These are phyloP conservation scores for Coenonympha glycerion DNA, from an alignment of 2,888 invertebrate species.

Conservation along the genomic window DNA sequence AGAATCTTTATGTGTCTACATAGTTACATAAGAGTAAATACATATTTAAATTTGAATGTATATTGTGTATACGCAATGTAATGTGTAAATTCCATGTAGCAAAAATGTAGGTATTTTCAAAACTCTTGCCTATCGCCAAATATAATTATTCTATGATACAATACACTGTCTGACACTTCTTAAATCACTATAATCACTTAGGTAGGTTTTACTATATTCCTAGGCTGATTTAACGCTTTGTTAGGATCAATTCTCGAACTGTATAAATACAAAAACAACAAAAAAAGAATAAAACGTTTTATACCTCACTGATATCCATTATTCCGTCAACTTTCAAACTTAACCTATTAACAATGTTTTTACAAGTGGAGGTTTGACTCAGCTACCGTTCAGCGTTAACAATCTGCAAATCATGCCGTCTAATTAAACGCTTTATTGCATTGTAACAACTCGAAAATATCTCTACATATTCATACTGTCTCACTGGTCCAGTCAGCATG, in stretches of 20 bases:
- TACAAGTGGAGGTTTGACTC: slow-evolving; percentile 33
- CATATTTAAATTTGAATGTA: too few relatives aligned
- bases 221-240: not conserved
- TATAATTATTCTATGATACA: too few relatives aligned
- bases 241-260: not conserved
- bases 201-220: not conserved
- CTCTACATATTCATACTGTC: slow-evolving; percentile 3
- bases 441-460: slow-evolving; percentile 26
- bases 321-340: slow-evolving; percentile 45
- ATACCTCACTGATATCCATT: slow-evolving; percentile 25
- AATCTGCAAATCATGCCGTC: slow-evolving; percentile 52
- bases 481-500: not conserved
- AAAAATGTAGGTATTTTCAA: too few relatives aligned
- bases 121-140: too few relatives aligned
- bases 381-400: slow-evolving; percentile 27
- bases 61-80: too few relatives aligned
- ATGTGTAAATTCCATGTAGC: too few relatives aligned
- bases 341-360: slow-evolving; percentile 52
- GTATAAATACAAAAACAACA: not conserved
- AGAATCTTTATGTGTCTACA: too few relatives aligned
- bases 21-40: too few relatives aligned
- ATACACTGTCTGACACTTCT: too few relatives aligned
- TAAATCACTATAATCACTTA: too few relatives aligned
- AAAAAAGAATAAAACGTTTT: slow-evolving; percentile 1
- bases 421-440: slow-evolving; percentile 45